Conservation (phyloP, 2,797 vertebrate genomes). For the Pseudochromis fuscus region DNA sequence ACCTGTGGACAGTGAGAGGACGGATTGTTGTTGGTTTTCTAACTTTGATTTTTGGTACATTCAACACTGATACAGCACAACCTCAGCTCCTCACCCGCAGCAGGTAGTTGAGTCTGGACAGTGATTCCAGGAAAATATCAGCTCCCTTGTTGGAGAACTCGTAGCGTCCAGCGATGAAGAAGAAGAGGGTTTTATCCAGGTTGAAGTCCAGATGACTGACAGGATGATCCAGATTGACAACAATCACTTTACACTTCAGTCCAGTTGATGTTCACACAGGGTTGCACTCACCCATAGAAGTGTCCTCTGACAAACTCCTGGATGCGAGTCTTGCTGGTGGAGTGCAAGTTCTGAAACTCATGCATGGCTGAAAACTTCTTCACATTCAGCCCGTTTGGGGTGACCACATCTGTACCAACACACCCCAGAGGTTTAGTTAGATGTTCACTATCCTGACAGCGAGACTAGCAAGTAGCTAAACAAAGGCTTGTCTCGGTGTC, state of each 20-base stretch:
- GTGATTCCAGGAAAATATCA: conserved; percentile 94
- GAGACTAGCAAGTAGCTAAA: too few species aligned
- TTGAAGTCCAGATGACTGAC: conserved; percentile 94
- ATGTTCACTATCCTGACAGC: not conserved
- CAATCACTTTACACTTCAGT: too few species aligned
- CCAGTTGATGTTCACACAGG: too few species aligned
- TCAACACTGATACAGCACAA: not conserved
- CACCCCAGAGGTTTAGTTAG: not conserved
- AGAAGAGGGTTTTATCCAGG: conserved; percentile 95
- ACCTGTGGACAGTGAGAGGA: conserved; percentile 80
- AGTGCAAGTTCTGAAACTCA: conserved; percentile 98
- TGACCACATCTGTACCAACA: conserved; percentile 90
- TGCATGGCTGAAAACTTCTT: conserved; percentile 98
- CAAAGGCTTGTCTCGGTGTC: too few species aligned
- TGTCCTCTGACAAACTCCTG: conserved; percentile 97
- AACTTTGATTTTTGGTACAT: not conserved
- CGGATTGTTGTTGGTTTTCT: not conserved
- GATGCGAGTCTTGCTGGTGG: conserved; percentile 91
- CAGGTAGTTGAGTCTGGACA: conserved; percentile 95
- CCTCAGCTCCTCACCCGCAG: conserved; percentile 85
- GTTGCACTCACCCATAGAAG: conserved; percentile 92
- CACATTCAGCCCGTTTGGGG: conserved; percentile 95
- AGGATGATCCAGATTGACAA: conserved; percentile 10
- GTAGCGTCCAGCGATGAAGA: conserved; percentile 97
- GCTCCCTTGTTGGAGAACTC: conserved; percentile 98